Percentiles rank a stretch among this genome's conserved stretches.
Evolutionary conservation across 2,888 invertebrate genomes (phyloP).

Genomic region (Eulithis testata): DNA sequence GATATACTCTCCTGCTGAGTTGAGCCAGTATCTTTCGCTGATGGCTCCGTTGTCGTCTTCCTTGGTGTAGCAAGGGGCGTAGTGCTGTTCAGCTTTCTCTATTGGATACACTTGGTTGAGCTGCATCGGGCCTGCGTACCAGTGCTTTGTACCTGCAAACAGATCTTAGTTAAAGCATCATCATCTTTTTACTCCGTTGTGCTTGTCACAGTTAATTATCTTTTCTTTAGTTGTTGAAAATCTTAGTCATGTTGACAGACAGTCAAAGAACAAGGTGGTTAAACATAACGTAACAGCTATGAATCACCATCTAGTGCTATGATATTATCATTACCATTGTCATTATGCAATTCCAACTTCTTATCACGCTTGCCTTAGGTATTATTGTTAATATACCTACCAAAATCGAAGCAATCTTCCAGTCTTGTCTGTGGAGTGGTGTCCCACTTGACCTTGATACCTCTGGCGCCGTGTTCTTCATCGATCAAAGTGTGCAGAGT

Average conservation of each 20-base stretch:
- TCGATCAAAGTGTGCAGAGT: slow-evolving; percentile 64
- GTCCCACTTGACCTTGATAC: slow-evolving; percentile 70
- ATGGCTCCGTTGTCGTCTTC: slow-evolving; percentile 83
- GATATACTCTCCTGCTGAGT: slow-evolving; percentile 88
- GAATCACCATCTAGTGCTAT: too few species aligned
- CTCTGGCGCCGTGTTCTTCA: slow-evolving; percentile 54
- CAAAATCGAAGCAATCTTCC: slow-evolving; percentile 81
- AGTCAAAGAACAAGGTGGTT: neutral
- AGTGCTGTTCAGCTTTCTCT: slow-evolving; percentile 77
- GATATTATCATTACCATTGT: too few species aligned
- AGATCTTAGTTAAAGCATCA: neutral
- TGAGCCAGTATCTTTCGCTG: slow-evolving; percentile 89
- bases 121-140: slow-evolving; percentile 89
- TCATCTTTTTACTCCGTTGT: neutral
- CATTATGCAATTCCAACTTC: neutral
- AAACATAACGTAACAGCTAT: neutral
- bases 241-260: too few species aligned
- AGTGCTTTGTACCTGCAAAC: slow-evolving; percentile 75
- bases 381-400: slow-evolving; percentile 34
- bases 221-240: too few species aligned
- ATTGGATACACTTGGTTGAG: slow-evolving; percentile 86
- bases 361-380: neutral
- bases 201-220: too few species aligned
- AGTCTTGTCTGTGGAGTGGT: slow-evolving; percentile 57
- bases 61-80: slow-evolving; percentile 83